Base-by-base conservation (phyloP, 2,888 invertebrate species). In the Cactoblastis cactorum region DNA sequence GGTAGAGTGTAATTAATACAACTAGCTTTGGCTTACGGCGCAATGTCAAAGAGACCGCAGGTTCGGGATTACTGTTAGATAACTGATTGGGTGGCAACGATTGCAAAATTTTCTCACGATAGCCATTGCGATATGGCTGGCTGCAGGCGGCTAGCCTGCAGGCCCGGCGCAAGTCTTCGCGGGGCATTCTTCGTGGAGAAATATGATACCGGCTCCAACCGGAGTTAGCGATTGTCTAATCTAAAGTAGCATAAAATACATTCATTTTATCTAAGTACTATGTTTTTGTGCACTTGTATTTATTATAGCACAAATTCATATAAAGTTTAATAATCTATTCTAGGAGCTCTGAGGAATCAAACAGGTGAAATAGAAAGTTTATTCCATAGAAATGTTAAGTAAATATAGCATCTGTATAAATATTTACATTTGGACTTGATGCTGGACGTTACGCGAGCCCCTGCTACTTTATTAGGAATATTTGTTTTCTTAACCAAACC, bases 81-180 rank as follows among this genome's bases (percentile, higher is more conserved):
- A 78, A 73, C 67, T 67, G 79, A 80, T 78, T 75, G 75, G 69
- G 69, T 68, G 69, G 65, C 65, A 54, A 50, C 58, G 69, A 76
- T 83, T 77, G 83, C 83, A 69, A 78, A 81, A 79, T 73, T 80
- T 79, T 83, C 85, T 82, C 83, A 83, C 83, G 82, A 81, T 83
- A 68, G 66, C 54, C 57, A 59, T 55, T 58, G 66, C 67, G 74
- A 74, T 77, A 74, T 64, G 56, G 33, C 53, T 28, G 51, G 52
- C 52, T 15, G 45, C 53, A 34, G 53, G 22, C 48, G 14, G 15
- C 14, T 22, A 12, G 52, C 53, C 43, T 51, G 32, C 19, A 45
- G 52, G 50, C 8, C 28, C 53, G 32, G 38, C 53, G 47, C 53
- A 50, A 53, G 41, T 51, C 49, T 43, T 46, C 49, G 48, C 47